Evolutionary conservation across 2,888 invertebrate genomes (phyloP).

Genomic region (Dynastes maya): DNA sequence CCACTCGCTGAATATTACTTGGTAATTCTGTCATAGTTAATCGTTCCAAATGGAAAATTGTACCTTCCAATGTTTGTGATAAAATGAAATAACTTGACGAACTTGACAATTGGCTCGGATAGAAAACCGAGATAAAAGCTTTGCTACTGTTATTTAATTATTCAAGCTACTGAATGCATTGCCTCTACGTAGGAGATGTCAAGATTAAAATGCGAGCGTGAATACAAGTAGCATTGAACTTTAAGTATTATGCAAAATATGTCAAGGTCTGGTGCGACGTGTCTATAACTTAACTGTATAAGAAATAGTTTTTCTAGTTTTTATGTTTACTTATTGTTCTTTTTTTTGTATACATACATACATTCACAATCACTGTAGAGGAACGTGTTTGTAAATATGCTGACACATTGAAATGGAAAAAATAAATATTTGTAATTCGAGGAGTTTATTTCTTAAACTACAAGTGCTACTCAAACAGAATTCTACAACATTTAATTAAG

Average conservation of each 20-base stretch:
- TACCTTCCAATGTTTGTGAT: too few relatives aligned
- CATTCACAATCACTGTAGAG: background rate
- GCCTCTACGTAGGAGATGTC: constrained; percentile 13
- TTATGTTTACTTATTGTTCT: background rate
- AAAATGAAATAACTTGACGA: too few relatives aligned
- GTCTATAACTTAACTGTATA: constrained; percentile 19
- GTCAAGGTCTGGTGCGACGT: constrained; percentile 22
- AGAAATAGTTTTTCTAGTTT: background rate
- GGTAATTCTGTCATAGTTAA: too few relatives aligned
- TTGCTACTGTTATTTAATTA: constrained; percentile 20
- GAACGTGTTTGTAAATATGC: background rate
- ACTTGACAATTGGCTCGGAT: background rate
- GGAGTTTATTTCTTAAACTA: too few relatives aligned
- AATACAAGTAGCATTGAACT: constrained; percentile 43
- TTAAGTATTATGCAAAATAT: constrained; percentile 42
- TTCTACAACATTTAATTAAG: too few relatives aligned
- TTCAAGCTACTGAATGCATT: constrained; percentile 1
- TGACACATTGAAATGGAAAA: background rate
- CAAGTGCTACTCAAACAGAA: too few relatives aligned
- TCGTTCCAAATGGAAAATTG: too few relatives aligned
- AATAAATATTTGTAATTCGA: too few relatives aligned
- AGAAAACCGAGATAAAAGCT: background rate
- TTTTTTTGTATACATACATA: background rate
- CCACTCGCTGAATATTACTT: too few relatives aligned
- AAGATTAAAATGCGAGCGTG: constrained; percentile 18